Base-by-base conservation (phyloP, 1,140 invertebrate species). In the Apocrypta bakeri region DNA sequence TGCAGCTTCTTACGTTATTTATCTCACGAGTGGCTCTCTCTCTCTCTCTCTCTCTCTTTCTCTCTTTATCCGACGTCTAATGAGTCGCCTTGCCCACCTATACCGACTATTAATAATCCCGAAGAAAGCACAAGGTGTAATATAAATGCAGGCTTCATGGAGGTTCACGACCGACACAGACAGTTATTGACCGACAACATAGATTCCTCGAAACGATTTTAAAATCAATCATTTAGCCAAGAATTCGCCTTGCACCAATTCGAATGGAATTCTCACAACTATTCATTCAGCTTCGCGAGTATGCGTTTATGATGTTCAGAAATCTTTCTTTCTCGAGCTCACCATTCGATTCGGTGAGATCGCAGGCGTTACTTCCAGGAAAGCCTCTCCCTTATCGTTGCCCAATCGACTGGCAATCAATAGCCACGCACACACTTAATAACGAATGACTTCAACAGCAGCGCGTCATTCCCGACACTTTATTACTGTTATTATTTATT, bases 401-500 rank as follows among this genome's bases (percentile, higher is more conserved):
- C 63, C 83, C 84, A 83, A 89, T 88, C 88, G 75, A 56, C 83
- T 73, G 78, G 79, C 86, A 85, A 88, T 89, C 88, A 87, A 89
- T 89, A 88, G 86, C 85, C 84, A 83, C 37, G 31, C 33, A 74
- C 33, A 37, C 24, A 72, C 84, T 88, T 85, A 86, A 88, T 88
- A 90, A 88, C 86, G 85, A 88, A n/a, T n/a, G 85, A 82, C 84
- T 21, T 17, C 48, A 56, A 21, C 48, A n/a, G 64, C 64, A 37
- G 33, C 84, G 83, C 79, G 79, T 85, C 82, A 84, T 84, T 85
- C 85, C 71, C 77, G 86, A 84, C 85, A 84, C 87, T 89, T 87
- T 87, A 88, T 88, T 89, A 85, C 86, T 85, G 84, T 87, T 87
- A 87, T 89, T 88, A 88, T 89, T 89, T 88, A 88, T 88, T 87